A percentile compares a stretch with the other conserved stretches of the same genome.
Conservation (phyloP, 2,113 vertebrate genomes). For the Zosterops japonicus region DNA sequence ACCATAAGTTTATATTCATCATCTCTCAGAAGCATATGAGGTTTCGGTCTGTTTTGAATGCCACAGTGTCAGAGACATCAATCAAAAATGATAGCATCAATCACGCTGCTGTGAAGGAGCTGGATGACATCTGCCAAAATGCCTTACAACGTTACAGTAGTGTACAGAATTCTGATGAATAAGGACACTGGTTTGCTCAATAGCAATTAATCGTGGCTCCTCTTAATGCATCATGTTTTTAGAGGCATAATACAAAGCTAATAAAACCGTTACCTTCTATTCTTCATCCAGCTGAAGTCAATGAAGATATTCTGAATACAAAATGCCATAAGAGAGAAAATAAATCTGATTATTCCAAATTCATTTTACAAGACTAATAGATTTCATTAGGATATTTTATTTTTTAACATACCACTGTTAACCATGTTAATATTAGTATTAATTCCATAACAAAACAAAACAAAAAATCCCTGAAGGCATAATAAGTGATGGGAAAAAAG, state of each 20-base stretch:
- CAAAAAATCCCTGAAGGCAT: background rate
- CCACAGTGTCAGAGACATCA: conserved; percentile 37
- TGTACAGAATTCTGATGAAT: conserved; percentile 55
- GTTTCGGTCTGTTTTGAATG: conserved; percentile 6
- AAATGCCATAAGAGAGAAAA: background rate
- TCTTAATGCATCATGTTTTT: conserved; percentile 11
- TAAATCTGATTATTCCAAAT: background rate
- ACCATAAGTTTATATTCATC: background rate
- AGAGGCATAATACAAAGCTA: background rate
- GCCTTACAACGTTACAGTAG: background rate
- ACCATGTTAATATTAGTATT: background rate
- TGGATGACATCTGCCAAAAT: conserved; percentile 47
- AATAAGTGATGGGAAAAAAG: background rate
- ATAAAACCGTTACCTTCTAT: background rate
- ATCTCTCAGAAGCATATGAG: background rate
- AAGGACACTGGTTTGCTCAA: background rate
- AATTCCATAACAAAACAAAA: background rate
- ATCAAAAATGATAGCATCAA: conserved; percentile 42
- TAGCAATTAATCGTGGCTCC: conserved; percentile 47
- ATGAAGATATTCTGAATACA: background rate
- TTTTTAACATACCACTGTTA: background rate
- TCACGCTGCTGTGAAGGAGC: conserved; percentile 24
- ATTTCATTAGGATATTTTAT: background rate
- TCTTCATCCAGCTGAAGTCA: background rate
- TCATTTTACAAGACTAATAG: background rate